A percentile compares a stretch with the other conserved stretches of the same genome.
Conservation (phyloP, 2,888 invertebrate species). For the Drosophila villosipedis region DNA sequence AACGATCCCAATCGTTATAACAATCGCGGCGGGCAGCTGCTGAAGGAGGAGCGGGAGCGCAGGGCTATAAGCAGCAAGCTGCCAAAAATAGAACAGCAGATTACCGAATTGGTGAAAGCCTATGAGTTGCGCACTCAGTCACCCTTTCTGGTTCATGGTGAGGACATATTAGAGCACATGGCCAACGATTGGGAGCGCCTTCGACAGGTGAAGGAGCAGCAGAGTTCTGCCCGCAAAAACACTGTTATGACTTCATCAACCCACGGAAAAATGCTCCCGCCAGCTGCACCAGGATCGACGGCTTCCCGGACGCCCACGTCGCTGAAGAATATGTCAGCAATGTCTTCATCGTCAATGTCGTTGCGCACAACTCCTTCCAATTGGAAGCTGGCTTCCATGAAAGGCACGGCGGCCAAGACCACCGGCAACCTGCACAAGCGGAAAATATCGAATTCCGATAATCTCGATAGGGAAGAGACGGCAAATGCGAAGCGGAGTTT, state of each 20-base stretch:
- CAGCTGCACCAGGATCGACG: slow-evolving; percentile 33
- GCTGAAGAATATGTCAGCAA: slow-evolving; percentile 60
- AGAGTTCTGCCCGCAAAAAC: slow-evolving; percentile 85
- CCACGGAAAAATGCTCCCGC: slow-evolving; percentile 48
- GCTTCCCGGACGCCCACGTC: slow-evolving; percentile 78
- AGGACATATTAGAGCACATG: slow-evolving; percentile 88
- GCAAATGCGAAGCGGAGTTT: slow-evolving; percentile 82
- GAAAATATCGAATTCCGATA: slow-evolving; percentile 44
- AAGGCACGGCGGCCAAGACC: slow-evolving; percentile 38
- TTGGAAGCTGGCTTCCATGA: slow-evolving; percentile 43
- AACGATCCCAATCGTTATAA: slow-evolving; percentile 93
- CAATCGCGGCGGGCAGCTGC: slow-evolving; percentile 94
- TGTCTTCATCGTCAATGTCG: slow-evolving; percentile 63
- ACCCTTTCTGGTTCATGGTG: slow-evolving; percentile 88
- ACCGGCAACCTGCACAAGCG: slow-evolving; percentile 74
- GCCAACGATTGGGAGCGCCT: slow-evolving; percentile 88
- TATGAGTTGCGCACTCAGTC: slow-evolving; percentile 87
- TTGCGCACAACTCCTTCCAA: slow-evolving; percentile 76
- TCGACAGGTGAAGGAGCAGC: slow-evolving; percentile 76
- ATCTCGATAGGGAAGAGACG: slow-evolving; percentile 34
- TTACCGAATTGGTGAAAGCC: slow-evolving; percentile 86
- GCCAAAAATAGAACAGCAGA: slow-evolving; percentile 90
- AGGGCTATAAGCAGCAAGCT: slow-evolving; percentile 90
- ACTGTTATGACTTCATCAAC: slow-evolving; percentile 25
- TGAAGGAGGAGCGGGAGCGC: slow-evolving; percentile 95